Evolutionary conservation across 2,113 vertebrate species (phyloP).

Genomic region (Leptocoma aspasia): DNA sequence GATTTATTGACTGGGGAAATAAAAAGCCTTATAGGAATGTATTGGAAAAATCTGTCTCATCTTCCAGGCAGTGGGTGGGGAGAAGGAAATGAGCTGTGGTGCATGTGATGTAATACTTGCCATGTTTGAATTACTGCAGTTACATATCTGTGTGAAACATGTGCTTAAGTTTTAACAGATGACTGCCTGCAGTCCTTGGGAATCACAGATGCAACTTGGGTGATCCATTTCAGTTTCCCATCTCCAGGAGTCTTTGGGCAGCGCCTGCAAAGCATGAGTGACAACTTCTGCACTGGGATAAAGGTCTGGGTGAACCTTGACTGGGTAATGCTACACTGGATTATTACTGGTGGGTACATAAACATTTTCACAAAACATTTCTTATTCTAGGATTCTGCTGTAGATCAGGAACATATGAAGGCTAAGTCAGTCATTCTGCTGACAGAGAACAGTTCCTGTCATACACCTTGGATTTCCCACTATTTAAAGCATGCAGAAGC

Average conservation of each 20-base stretch:
- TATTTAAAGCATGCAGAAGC: conserved; percentile 76
- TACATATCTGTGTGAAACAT: not conserved
- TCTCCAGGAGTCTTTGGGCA: conserved; percentile 79
- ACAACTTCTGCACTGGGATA: conserved; percentile 75
- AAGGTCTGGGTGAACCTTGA: conserved; percentile 67
- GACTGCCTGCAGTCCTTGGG: conserved; percentile 76
- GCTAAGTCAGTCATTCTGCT: conserved; percentile 83
- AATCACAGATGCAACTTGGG: conserved; percentile 84
- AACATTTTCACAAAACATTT: not conserved
- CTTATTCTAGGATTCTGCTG: conserved; percentile 4
- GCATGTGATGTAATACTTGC: not conserved
- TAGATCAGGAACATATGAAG: not conserved
- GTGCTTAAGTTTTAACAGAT: conserved; percentile 83
- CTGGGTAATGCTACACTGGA: not conserved
- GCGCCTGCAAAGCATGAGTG: conserved; percentile 81
- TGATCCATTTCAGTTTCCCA: conserved; percentile 89
- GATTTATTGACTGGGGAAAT: not conserved
- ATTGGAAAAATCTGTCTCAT: not conserved
- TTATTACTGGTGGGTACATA: not conserved
- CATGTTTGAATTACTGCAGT: not conserved
- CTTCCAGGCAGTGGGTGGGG: not conserved
- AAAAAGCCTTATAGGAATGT: not conserved
- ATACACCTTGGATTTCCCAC: conserved; percentile 66
- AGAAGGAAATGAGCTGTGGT: not conserved
- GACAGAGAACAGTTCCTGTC: conserved; percentile 73